phyloP scores from a whole-genome alignment of 2,888 invertebrate species.

The Aethes cnicana region DNA sequence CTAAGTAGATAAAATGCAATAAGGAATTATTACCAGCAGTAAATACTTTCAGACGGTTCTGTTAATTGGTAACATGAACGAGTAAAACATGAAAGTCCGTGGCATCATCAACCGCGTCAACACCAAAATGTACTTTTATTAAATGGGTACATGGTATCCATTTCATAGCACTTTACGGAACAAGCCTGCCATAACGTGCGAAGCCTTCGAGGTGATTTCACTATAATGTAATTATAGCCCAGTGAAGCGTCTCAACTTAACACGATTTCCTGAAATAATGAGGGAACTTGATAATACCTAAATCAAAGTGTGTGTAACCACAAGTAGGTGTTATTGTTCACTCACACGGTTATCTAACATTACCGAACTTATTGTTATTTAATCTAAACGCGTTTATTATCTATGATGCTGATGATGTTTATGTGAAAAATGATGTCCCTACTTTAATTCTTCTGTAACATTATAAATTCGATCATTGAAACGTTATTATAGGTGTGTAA shows the following conservation, averaged over 20 bases:
- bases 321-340: constrained; percentile 8
- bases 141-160: too few species aligned
- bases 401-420: neutral
- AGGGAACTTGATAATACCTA: constrained; percentile 8
- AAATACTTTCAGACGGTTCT: too few species aligned
- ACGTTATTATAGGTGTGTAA: too few species aligned
- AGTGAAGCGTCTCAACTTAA: constrained; percentile 20
- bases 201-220: constrained; percentile 1
- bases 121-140: too few species aligned
- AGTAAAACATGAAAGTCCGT: too few species aligned
- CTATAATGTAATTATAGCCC: constrained; percentile 20
- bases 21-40: too few species aligned
- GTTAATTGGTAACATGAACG: too few species aligned
- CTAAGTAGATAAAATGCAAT: too few species aligned
- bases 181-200: constrained; percentile 8
- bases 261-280: constrained; percentile 19
- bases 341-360: neutral
- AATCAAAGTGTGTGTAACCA: constrained; percentile 19
- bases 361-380: neutral
- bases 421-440: too few species aligned
- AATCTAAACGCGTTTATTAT: neutral
- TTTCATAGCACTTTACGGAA: constrained; percentile 3
- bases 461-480: too few species aligned
- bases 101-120: too few species aligned
- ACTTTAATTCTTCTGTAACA: too few species aligned